A percentile compares a stretch with the other conserved stretches of the same genome.
These are phyloP conservation scores for Orchesella cincta DNA, from an alignment of 1,140 invertebrate genomes.

Conservation along the genomic window DNA sequence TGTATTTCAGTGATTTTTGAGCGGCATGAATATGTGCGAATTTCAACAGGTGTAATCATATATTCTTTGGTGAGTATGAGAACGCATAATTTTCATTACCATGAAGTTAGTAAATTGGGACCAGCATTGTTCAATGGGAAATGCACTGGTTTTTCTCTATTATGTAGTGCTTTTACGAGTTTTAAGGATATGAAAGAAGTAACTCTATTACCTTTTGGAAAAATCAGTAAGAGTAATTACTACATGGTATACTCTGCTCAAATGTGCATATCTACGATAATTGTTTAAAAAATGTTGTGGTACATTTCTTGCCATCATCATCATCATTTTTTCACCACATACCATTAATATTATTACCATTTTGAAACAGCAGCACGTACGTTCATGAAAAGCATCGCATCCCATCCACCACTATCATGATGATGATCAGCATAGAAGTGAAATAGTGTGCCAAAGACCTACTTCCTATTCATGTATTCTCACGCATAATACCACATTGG, in stretches of 20 bases:
- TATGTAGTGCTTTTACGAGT: background rate
- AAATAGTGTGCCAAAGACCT: conserved; percentile 47
- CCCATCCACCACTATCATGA: background rate
- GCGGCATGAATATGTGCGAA: no score
- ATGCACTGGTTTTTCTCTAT: background rate
- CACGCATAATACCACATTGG: conserved; percentile 1
- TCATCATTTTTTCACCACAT: background rate
- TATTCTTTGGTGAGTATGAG: no score
- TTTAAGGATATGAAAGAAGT: background rate
- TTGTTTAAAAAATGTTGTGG: background rate
- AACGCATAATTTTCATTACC: background rate
- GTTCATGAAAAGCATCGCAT: background rate
- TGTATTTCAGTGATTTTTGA: no score
- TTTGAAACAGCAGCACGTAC: background rate
- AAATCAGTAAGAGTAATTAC: no score
- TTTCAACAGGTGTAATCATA: no score
- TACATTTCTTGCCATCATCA: background rate
- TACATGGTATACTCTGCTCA: no score
- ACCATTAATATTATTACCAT: background rate
- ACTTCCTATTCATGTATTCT: conserved; percentile 46
- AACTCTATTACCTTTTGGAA: background rate
- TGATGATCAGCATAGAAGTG: background rate
- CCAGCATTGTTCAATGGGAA: conserved; percentile 10
- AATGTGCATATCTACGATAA: no score
- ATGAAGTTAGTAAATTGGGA: no score